Evolutionary conservation across 2,888 invertebrate species (phyloP).

Genomic region (Hypselothyrea guttata): DNA sequence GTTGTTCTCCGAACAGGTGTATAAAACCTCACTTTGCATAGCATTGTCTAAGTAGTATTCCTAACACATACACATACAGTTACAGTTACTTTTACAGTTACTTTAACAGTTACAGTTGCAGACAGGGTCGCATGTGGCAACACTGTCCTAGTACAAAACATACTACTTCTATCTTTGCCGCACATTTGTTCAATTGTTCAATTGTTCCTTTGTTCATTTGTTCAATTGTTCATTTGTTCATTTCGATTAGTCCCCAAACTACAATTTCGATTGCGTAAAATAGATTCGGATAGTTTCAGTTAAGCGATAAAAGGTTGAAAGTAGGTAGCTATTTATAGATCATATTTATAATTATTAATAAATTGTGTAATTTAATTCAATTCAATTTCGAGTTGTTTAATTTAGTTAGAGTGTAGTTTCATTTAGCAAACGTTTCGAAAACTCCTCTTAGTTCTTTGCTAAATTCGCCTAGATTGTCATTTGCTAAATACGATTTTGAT

Average conservation of each 20-base stretch:
- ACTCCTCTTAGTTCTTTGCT: constrained; percentile 45
- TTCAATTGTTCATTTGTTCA: constrained; percentile 22
- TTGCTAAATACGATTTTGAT: constrained; percentile 57
- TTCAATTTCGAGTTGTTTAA: constrained; percentile 6
- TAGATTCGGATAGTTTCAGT: constrained; percentile 7
- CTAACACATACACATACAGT: too few relatives aligned
- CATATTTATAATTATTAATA: background rate
- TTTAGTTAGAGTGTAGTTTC: constrained; percentile 6
- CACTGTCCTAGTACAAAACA: constrained; percentile 20
- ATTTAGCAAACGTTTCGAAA: constrained; percentile 56
- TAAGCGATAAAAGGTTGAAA: constrained; percentile 21
- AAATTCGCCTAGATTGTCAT: constrained; percentile 75
- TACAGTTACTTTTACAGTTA: background rate
- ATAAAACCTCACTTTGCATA: constrained; percentile 19
- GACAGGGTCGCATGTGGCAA: too few relatives aligned
- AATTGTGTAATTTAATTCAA: constrained; percentile 6
- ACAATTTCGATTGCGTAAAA: constrained; percentile 56
- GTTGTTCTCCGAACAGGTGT: constrained; percentile 78
- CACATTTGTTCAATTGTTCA: constrained; percentile 7
- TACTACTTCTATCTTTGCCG: constrained; percentile 11
- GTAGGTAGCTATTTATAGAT: background rate
- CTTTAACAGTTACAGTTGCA: background rate
- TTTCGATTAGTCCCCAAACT: constrained; percentile 44
- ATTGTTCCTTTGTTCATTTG: constrained; percentile 27
- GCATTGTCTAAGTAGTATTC: background rate